Percentiles rank a stretch among this genome's conserved stretches.
Evolutionary conservation across 2,888 invertebrate genomes (phyloP).

Genomic region (Lumbricus terrestris): DNA sequence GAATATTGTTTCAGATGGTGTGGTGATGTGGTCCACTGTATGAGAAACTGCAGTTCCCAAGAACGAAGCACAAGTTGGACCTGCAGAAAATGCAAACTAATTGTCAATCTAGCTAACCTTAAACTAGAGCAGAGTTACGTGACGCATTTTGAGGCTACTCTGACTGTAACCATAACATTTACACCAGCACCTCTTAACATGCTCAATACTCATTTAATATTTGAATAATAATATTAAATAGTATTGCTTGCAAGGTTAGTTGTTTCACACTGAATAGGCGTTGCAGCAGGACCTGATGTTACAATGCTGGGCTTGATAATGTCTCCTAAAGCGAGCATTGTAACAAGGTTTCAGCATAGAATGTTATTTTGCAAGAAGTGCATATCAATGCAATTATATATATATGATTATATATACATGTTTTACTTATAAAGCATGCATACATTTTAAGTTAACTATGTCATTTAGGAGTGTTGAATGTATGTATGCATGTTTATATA

Average conservation of each 20-base stretch:
- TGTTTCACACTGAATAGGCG: neutral
- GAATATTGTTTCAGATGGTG: neutral
- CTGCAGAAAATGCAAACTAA: neutral
- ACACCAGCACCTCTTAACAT: neutral
- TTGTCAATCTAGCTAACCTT: neutral
- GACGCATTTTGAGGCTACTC: neutral
- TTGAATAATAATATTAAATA: neutral
- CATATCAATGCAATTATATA: no score
- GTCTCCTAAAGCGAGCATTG: neutral
- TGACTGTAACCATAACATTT: neutral
- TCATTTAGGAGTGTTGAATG: neutral
- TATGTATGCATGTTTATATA: neutral
- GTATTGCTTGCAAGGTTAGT: no score
- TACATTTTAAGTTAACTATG: neutral
- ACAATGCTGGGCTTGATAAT: no score
- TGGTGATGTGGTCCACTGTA: neutral
- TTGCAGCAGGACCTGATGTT: neutral
- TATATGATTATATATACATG: neutral
- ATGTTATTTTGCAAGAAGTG: neutral
- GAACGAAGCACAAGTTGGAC: neutral
- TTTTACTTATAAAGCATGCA: neutral
- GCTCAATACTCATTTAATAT: no score
- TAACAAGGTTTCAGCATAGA: neutral
- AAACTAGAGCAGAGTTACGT: neutral
- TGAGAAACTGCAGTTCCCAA: neutral